These are phyloP conservation scores for Theocolax elegans DNA, from an alignment of 1,140 invertebrate genomes.

Conservation along the genomic window DNA sequence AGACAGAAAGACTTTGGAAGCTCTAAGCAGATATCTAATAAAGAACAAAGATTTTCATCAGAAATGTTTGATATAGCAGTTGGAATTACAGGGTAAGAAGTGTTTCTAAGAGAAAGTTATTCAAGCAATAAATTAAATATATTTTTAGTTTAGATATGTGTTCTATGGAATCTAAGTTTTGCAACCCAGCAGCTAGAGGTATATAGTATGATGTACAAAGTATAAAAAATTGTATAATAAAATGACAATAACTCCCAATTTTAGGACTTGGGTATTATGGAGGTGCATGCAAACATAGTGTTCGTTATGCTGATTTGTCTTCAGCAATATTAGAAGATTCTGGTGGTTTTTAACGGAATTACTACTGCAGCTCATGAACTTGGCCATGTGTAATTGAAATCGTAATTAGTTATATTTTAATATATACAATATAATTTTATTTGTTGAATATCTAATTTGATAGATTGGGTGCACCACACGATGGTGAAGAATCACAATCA, in stretches of 20 bases:
- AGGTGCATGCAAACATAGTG: not conserved
- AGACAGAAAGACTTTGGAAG: not conserved
- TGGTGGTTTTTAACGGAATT: not conserved
- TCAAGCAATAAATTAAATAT: not conserved
- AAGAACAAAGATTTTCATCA: slow-evolving; percentile 4
- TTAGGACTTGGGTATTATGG: not conserved
- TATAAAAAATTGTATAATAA: too few species aligned
- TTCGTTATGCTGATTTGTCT: not conserved
- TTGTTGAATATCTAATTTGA: not conserved
- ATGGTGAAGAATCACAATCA: not conserved
- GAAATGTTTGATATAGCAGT: slow-evolving; percentile 2
- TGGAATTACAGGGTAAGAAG: not conserved
- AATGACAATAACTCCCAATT: not conserved
- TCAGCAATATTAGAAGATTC: not conserved
- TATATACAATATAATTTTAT: too few species aligned
- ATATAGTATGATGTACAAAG: too few species aligned
- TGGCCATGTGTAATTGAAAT: not conserved
- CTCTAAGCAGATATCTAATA: not conserved
- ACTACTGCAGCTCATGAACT: not conserved
- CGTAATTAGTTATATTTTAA: not conserved
- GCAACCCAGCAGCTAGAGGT: not conserved
- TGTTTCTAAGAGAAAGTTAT: not conserved
- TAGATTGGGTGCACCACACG: not conserved
- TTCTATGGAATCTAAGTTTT: not conserved
- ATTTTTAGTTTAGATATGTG: slow-evolving; percentile 1